Conservation (phyloP, 2,888 invertebrate species). For the Leptopilina drosophilae region DNA sequence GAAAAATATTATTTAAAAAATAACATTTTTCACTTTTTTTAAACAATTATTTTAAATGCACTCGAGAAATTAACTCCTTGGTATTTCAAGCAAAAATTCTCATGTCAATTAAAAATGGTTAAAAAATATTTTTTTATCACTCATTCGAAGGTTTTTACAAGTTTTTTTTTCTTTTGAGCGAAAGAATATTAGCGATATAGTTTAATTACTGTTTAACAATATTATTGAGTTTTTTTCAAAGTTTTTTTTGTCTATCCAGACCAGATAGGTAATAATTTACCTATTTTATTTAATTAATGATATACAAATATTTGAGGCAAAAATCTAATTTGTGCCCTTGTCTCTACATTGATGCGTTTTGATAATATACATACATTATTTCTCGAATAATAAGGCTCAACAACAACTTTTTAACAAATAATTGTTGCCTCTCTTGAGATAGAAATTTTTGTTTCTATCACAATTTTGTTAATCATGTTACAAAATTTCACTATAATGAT, state of each 20-base stretch:
- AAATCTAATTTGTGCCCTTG: slow-evolving; percentile 23
- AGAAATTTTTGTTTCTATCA: neutral
- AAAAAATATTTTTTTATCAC: neutral
- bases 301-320: slow-evolving; percentile 5
- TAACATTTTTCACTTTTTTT: neutral
- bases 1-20: neutral
- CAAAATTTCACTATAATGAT: neutral
- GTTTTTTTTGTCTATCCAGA: neutral
- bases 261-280: neutral
- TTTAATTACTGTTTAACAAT: slow-evolving; percentile 12
- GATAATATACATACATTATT: slow-evolving; percentile 7
- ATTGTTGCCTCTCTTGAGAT: neutral
- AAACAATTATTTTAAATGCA: neutral
- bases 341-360: slow-evolving; percentile 30
- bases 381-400: slow-evolving; percentile 25
- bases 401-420: slow-evolving; percentile 4
- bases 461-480: neutral
- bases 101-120: neutral
- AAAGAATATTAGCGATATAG: slow-evolving; percentile 7
- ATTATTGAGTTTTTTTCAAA: neutral
- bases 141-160: neutral
- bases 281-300: neutral
- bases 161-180: neutral
- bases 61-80: neutral
- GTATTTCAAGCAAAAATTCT: neutral